A percentile compares a stretch with the other conserved stretches of the same genome.
These are phyloP conservation scores for Sinocyclocheilus anshuiensis DNA, from an alignment of 2,113 vertebrate species.

Conservation along the genomic window DNA sequence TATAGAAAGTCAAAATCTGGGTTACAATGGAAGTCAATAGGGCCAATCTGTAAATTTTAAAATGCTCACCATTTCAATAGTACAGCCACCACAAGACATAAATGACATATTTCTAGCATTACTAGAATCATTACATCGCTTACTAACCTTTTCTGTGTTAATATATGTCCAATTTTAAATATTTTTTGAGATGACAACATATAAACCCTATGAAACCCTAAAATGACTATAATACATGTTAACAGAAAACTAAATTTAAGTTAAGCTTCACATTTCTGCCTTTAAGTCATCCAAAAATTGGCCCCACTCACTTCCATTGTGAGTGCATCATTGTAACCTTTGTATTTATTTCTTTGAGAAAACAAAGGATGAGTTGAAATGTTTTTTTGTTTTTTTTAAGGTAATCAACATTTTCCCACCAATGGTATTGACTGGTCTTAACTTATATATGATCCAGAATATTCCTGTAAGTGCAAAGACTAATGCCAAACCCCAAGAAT, in stretches of 20 bases:
- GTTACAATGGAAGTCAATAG: background rate
- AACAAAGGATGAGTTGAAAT: background rate
- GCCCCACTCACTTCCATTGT: no score
- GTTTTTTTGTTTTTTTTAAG: background rate
- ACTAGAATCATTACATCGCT: background rate
- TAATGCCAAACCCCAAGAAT: background rate
- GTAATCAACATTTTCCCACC: background rate
- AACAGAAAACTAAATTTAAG: background rate
- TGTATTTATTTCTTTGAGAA: background rate
- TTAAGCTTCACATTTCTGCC: no score
- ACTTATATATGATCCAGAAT: background rate
- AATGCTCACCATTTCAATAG: background rate
- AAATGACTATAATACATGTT: no score
- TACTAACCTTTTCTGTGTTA: background rate
- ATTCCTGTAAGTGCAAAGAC: background rate
- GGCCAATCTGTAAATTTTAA: background rate
- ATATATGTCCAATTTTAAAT: no score
- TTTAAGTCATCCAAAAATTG: background rate
- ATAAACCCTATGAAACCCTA: no score
- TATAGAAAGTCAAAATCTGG: background rate
- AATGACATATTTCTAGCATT: background rate
- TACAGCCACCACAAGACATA: background rate
- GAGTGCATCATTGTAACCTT: background rate
- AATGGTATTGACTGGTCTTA: background rate
- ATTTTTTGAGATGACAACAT: no score